Conservation (phyloP, 2,113 vertebrate genomes). For the Neodon shergylaensis region DNA sequence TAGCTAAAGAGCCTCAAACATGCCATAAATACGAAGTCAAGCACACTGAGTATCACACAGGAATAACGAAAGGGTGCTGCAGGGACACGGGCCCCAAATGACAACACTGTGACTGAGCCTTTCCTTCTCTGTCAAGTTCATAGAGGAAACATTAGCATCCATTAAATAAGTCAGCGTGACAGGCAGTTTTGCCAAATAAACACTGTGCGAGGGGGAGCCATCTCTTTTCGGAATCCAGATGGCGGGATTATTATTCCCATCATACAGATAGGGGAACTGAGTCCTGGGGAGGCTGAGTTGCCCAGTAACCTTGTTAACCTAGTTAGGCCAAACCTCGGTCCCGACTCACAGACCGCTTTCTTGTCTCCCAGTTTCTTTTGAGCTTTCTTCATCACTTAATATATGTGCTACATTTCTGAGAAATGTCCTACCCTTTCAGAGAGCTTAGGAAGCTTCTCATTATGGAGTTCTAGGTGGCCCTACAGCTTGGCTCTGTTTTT, state of each 20-base stretch:
- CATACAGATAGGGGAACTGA: constrained; percentile 9
- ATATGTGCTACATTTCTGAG: neutral
- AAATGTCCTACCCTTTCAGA: neutral
- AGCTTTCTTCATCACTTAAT: neutral
- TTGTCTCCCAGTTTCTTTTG: neutral
- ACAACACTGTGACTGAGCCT: neutral
- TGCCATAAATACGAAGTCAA: constrained; percentile 69
- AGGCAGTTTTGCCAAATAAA: neutral
- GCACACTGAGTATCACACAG: constrained; percentile 6
- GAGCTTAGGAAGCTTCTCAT: neutral
- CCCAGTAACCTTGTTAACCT: neutral
- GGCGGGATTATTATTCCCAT: neutral
- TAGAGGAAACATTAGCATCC: neutral
- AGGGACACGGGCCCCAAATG: neutral
- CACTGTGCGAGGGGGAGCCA: accelerated
- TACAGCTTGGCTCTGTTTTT: neutral
- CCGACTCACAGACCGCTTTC: neutral
- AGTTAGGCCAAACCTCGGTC: neutral
- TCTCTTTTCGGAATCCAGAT: neutral
- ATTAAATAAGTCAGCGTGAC: neutral
- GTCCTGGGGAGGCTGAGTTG: neutral
- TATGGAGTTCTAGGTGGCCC: neutral
- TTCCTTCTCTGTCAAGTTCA: constrained; percentile 39
- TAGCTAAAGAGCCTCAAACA: constrained; percentile 71
- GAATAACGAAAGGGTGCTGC: constrained; percentile 32